Base-by-base conservation (phyloP, 2,888 invertebrate genomes). In the Thereva unica region DNA sequence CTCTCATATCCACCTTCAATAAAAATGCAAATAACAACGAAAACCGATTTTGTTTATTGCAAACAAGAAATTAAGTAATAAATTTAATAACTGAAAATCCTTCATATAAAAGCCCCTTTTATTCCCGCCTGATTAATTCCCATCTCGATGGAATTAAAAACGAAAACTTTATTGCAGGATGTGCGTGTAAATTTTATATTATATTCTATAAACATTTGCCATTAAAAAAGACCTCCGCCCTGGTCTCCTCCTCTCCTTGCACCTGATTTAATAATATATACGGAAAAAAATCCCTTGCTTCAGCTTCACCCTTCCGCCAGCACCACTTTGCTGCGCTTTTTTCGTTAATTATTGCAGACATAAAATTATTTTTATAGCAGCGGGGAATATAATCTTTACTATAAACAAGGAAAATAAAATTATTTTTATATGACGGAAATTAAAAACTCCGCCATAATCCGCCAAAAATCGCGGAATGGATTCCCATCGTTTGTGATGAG, bases 291-390 rank as follows among this genome's bases (percentile, higher is more conserved):
- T n/a, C 50, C 53, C 7, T 4, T n/a, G 1, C 53, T 5, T 9
- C 9, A 9, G 4, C 2, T 35, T 10, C 5, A 53, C 35, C 7
- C 7, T 35, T 7, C 61, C n/a, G 9, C 50, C 45, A 49, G 23
- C 49, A 41, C 45, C 4, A 45, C 52, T 12, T 53, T 64, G 54
- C 54, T 64, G 23, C 23, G 54, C 44, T 54, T 64, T 64, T 53
- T 38, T 23, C 54, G 54, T 12, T 54, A 45, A 64, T 64, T 64
- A 45, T 45, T 23, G 38, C 53, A 64, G 54, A 54, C 64, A 64
- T 64, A 64, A 64, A 64, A 54, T 54, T 54, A 64, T 64, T 55
- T 64, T 64, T 64, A 64, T 45, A 47, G 64, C 52, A 42, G 42
- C 23, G 23, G 23, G 23, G 34, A 49, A 61, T 61, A 50, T 61